A percentile compares a stretch with the other conserved stretches of the same genome.
Conservation (phyloP, 2,888 invertebrate species). For the Trichopria drosophilae region DNA sequence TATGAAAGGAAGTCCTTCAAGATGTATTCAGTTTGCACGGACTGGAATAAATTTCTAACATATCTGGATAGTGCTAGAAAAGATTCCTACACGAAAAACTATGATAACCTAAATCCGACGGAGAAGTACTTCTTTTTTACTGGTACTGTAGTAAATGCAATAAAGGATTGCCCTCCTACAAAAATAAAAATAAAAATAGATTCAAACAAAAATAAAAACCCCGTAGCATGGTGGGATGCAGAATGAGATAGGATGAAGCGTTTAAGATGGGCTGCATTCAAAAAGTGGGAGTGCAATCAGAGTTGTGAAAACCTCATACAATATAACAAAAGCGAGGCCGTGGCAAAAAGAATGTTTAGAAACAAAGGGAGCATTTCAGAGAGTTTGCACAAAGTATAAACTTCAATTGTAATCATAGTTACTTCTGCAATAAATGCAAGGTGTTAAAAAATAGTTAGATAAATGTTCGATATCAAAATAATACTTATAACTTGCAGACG, state of each 20-base stretch:
- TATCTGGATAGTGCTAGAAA: background rate
- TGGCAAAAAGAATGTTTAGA: conserved; percentile 23
- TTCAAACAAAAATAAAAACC: conserved; percentile 18
- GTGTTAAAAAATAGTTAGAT: conserved; percentile 13
- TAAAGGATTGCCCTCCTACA: conserved; percentile 16
- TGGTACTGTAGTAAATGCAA: conserved; percentile 1
- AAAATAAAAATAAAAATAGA: conserved; percentile 7
- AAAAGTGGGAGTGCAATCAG: conserved; percentile 28
- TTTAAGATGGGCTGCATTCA: conserved; percentile 19
- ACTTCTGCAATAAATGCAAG: conserved; percentile 18
- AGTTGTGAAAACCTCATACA: conserved; percentile 8
- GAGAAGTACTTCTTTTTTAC: conserved; percentile 23
- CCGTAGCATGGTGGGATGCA: conserved; percentile 31
- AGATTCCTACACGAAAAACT: background rate
- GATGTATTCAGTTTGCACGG: background rate
- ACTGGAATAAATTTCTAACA: conserved; percentile 3
- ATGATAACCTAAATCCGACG: background rate
- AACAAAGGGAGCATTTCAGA: conserved; percentile 10
- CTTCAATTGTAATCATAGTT: conserved; percentile 7
- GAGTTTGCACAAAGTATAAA: conserved; percentile 20
- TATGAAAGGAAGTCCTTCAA: conserved; percentile 13
- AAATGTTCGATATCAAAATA: conserved; percentile 4
- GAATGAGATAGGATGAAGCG: conserved; percentile 27
- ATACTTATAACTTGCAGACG: background rate
- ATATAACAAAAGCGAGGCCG: conserved; percentile 19